Percentiles rank a stretch among this genome's conserved stretches.
phyloP scores from a whole-genome alignment of 2,797 vertebrate genomes.

The Myoxocephalus aenaeus region DNA sequence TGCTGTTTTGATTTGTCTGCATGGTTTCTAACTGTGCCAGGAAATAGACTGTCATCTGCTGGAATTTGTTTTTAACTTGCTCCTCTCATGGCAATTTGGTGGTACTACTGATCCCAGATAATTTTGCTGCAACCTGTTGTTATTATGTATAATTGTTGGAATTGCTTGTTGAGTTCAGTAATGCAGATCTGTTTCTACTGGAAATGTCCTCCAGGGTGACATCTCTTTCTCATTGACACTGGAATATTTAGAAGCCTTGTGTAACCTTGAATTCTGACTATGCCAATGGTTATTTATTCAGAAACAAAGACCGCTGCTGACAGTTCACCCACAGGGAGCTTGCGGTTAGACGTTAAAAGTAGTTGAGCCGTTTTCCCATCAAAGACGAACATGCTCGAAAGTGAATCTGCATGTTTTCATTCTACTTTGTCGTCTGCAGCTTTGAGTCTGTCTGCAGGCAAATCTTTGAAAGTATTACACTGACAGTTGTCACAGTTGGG shows the following conservation, averaged over 20 bases:
- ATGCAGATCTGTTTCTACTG: slow-evolving; percentile 49
- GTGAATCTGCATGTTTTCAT: slow-evolving; percentile 66
- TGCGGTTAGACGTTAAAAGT: slow-evolving; percentile 49
- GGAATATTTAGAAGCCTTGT: slow-evolving; percentile 69
- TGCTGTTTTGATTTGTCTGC: slow-evolving; percentile 47
- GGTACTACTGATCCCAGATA: slow-evolving; percentile 84
- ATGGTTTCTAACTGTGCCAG: slow-evolving; percentile 53
- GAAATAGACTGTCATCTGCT: slow-evolving; percentile 57
- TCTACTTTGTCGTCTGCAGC: slow-evolving; percentile 16
- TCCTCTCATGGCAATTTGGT: slow-evolving; percentile 58
- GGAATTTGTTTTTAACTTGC: slow-evolving; percentile 50
- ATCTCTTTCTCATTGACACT: slow-evolving; percentile 73
- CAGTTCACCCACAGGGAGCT: slow-evolving; percentile 30
- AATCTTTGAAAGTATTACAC: slow-evolving; percentile 72
- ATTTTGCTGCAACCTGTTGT: slow-evolving; percentile 52
- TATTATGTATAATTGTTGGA: slow-evolving; percentile 32
- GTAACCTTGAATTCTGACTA: slow-evolving; percentile 52
- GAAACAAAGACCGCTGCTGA: slow-evolving; percentile 40
- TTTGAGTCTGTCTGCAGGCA: slow-evolving; percentile 44
- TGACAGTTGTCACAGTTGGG: slow-evolving; percentile 63
- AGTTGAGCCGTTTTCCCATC: slow-evolving; percentile 34
- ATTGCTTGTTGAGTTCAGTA: slow-evolving; percentile 39
- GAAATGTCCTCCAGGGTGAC: slow-evolving; percentile 40
- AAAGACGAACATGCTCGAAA: slow-evolving; percentile 51
- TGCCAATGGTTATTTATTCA: slow-evolving; percentile 57